These are phyloP conservation scores for Xyliphius kryptos DNA, from an alignment of 2,113 vertebrate species.

Conservation along the genomic window DNA sequence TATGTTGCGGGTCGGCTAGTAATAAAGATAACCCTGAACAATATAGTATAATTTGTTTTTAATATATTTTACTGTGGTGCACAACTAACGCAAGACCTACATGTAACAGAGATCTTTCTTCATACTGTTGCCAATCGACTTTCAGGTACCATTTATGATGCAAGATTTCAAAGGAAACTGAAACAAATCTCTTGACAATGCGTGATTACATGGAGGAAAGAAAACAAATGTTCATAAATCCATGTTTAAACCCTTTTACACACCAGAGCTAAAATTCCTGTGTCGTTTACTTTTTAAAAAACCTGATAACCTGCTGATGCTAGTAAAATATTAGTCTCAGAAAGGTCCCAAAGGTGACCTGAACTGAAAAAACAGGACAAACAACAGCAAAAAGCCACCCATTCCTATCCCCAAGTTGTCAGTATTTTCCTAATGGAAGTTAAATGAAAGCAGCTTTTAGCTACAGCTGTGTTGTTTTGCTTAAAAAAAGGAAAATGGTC, in stretches of 20 bases:
- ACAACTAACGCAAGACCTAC: no score
- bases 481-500: background rate
- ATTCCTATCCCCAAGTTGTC: constrained; percentile 23
- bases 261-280: constrained; percentile 2
- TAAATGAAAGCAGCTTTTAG: constrained; percentile 1
- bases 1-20: no score
- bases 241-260: background rate
- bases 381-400: constrained; percentile 27
- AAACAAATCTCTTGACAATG: no score
- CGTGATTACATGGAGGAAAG: no score
- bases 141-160: constrained; percentile 34
- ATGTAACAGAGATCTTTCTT: no score
- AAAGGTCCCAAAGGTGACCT: constrained; percentile 25
- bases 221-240: no score
- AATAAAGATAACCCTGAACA: no score
- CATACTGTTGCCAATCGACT: no score
- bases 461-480: background rate
- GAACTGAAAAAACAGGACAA: constrained; percentile 17
- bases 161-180: constrained; percentile 30
- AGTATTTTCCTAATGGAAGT: constrained; percentile 15
- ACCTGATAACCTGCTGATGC: constrained; percentile 5
- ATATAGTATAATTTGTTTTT: no score
- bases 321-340: constrained; percentile 25
- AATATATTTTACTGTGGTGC: no score
- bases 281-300: constrained; percentile 22